Conservation (phyloP, 2,797 vertebrate species). For the Tarsius wallacei region DNA sequence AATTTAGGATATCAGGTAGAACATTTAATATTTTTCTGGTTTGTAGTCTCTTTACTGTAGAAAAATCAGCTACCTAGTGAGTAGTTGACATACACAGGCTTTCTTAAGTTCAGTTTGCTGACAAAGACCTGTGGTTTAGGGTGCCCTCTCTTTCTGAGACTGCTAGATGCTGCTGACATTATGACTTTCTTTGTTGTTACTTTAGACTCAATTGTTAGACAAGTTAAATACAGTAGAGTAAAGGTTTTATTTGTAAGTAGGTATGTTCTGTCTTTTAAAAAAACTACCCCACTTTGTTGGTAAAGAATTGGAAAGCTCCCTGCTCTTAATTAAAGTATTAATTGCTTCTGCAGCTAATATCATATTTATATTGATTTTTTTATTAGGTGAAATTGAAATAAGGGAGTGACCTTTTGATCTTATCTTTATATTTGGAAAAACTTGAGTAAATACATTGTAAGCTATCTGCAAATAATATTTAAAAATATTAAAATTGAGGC, state of each 20-base stretch:
- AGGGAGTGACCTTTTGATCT: background rate
- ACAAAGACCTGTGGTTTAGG: background rate
- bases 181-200: background rate
- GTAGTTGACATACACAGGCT: background rate
- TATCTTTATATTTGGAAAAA: background rate
- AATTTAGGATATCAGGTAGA: background rate
- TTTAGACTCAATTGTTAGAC: background rate
- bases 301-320: background rate
- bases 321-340: background rate
- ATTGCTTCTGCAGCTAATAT: background rate
- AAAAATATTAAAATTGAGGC: slow-evolving; percentile 33
- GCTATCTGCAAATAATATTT: background rate
- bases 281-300: background rate
- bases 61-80: background rate
- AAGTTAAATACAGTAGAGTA: background rate
- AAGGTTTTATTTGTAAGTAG: background rate
- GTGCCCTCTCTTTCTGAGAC: background rate
- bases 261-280: background rate
- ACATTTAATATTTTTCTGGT: background rate
- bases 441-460: background rate
- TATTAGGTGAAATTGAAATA: slow-evolving; percentile 20
- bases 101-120: slow-evolving; percentile 34
- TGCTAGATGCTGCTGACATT: background rate
- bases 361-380: background rate
- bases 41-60: background rate